Percentiles rank a stretch among this genome's conserved stretches.
These are phyloP conservation scores for Lasiommata megera DNA, from an alignment of 2,888 invertebrate species.

Conservation along the genomic window DNA sequence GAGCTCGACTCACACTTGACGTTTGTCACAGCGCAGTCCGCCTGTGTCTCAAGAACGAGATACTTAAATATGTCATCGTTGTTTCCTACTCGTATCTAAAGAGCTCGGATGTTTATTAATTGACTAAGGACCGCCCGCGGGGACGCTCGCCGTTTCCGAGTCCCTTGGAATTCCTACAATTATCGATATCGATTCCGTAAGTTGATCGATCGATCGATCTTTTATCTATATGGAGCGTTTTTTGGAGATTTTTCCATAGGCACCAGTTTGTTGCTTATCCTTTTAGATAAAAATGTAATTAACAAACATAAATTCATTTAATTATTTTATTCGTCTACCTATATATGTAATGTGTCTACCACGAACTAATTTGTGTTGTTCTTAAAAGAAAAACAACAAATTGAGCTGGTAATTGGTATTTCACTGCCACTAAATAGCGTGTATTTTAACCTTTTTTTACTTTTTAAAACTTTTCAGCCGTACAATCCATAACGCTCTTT, in stretches of 20 bases:
- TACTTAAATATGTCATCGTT: slow-evolving; percentile 75
- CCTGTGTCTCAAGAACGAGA: slow-evolving; percentile 67
- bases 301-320: too few relatives aligned
- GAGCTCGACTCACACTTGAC: background rate
- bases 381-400: too few relatives aligned
- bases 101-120: slow-evolving; percentile 61
- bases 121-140: slow-evolving; percentile 40
- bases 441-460: too few relatives aligned
- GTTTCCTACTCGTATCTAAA: slow-evolving; percentile 62
- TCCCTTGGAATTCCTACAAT: slow-evolving; percentile 31
- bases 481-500: too few relatives aligned
- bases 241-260: background rate
- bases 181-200: slow-evolving; percentile 18
- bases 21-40: slow-evolving; percentile 29
- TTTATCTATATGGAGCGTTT: slow-evolving; percentile 5
- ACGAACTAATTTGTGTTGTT: too few relatives aligned
- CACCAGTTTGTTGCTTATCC: background rate
- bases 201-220: slow-evolving; percentile 19
- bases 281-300: background rate
- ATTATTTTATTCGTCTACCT: too few relatives aligned
- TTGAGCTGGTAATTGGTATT: too few relatives aligned
- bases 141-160: slow-evolving; percentile 36
- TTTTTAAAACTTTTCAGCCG: too few relatives aligned
- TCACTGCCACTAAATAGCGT: too few relatives aligned
- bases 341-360: too few relatives aligned